phyloP scores from a whole-genome alignment of 2,797 vertebrate genomes.

The Rhodeus uyekii region DNA sequence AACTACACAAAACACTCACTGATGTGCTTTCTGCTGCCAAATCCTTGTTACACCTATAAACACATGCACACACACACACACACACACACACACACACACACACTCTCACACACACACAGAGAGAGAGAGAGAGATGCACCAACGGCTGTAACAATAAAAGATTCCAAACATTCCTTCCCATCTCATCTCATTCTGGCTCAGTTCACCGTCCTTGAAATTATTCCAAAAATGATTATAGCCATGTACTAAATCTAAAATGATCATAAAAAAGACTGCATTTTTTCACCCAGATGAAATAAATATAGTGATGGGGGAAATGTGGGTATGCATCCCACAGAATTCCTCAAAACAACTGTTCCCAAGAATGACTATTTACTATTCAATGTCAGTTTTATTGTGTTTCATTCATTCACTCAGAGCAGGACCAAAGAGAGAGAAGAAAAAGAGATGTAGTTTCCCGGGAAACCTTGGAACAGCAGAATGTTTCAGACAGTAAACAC shows the following conservation, averaged over 20 bases:
- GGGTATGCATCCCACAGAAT: background rate
- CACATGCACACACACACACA: background rate
- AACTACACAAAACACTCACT: background rate
- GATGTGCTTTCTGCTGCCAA: background rate
- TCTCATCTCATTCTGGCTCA: background rate
- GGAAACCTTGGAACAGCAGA: background rate
- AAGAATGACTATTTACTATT: background rate
- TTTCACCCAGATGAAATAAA: background rate
- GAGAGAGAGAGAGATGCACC: too few relatives aligned
- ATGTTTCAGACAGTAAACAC: background rate
- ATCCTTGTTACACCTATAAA: background rate
- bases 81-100: background rate
- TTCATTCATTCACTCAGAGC: background rate
- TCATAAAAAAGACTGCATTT: background rate
- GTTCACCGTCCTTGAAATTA: background rate
- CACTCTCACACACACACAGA: background rate
- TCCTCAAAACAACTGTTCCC: background rate
- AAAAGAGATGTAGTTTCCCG: background rate
- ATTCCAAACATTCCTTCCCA: conserved; percentile 40
- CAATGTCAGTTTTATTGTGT: background rate
- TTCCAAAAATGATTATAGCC: background rate
- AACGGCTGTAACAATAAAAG: conserved; percentile 28
- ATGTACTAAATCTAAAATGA: background rate
- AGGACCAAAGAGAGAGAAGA: background rate
- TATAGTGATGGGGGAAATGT: background rate